phyloP scores from a whole-genome alignment of 2,797 vertebrate species.

The Morelia viridis region DNA sequence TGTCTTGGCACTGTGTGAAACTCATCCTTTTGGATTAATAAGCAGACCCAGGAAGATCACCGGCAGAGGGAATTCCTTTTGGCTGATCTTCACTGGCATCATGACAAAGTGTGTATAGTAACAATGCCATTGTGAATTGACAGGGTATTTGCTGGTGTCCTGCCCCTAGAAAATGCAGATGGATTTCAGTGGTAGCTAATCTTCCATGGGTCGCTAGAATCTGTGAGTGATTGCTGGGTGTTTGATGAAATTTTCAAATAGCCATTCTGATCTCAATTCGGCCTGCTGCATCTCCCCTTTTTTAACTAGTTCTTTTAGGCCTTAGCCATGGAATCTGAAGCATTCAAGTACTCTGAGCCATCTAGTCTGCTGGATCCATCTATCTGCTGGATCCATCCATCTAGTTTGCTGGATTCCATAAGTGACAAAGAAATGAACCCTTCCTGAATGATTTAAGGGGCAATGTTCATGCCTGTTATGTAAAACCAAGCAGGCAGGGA shows the following conservation, averaged over 20 bases:
- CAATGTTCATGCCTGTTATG: constrained; percentile 28
- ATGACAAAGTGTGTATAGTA: neutral
- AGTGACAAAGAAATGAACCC: neutral
- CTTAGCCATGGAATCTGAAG: neutral
- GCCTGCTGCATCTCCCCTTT: neutral
- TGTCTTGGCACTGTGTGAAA: neutral
- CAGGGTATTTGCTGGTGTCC: neutral
- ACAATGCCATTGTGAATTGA: neutral
- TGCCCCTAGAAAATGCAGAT: neutral
- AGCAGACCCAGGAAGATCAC: neutral
- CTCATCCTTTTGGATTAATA: neutral
- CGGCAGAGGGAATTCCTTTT: neutral
- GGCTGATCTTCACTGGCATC: neutral
- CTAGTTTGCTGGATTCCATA: neutral
- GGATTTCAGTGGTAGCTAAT: neutral
- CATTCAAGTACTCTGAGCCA: neutral
- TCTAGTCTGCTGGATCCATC: neutral
- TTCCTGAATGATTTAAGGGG: constrained; percentile 28
- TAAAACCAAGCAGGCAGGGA: constrained; percentile 29
- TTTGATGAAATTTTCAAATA: neutral
- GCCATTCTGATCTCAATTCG: neutral
- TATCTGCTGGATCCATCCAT: neutral
- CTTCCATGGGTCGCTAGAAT: neutral
- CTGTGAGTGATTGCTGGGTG: neutral
- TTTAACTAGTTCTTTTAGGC: neutral